Evolutionary conservation across 2,888 invertebrate genomes (phyloP).

Genomic region (Tenthredo mesomela): DNA sequence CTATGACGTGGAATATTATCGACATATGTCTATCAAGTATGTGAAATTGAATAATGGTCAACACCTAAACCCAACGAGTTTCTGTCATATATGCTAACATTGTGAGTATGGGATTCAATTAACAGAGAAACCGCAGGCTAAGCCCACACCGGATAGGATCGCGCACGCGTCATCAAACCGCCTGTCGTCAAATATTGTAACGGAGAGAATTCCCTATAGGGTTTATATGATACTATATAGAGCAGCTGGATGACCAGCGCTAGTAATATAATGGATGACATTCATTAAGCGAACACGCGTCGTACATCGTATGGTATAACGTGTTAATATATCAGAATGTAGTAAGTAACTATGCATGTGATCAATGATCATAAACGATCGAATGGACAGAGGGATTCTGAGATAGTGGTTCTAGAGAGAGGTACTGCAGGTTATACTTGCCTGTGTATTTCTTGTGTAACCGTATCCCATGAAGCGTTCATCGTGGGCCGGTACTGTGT

Average conservation of each 20-base stretch:
- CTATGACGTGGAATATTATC: conserved; percentile 12
- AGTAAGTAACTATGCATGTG: background rate
- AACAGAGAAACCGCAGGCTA: conserved; percentile 36
- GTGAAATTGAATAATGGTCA: conserved; percentile 43
- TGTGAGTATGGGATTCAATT: conserved; percentile 43
- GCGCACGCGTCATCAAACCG: conserved; percentile 44
- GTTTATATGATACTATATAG: background rate
- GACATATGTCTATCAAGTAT: conserved; percentile 37
- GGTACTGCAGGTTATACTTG: conserved; percentile 72
- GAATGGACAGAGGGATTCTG: no score
- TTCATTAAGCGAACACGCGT: conserved; percentile 21
- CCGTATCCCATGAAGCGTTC: conserved; percentile 95
- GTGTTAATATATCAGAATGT: background rate
- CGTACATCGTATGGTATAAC: background rate
- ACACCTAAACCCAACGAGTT: conserved; percentile 8
- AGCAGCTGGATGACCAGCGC: background rate
- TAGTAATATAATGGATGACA: conserved; percentile 6
- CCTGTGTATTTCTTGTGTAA: conserved; percentile 95
- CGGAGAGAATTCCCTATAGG: background rate
- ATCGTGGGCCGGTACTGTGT: conserved; percentile 91
- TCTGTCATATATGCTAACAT: conserved; percentile 38
- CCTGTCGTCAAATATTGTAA: conserved; percentile 39
- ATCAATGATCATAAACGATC: background rate
- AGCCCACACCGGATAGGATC: conserved; percentile 18
- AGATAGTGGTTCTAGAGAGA: no score